Percentiles rank a stretch among this genome's conserved stretches.
phyloP scores from a whole-genome alignment of 2,888 invertebrate species.

The Hydraecia micacea region DNA sequence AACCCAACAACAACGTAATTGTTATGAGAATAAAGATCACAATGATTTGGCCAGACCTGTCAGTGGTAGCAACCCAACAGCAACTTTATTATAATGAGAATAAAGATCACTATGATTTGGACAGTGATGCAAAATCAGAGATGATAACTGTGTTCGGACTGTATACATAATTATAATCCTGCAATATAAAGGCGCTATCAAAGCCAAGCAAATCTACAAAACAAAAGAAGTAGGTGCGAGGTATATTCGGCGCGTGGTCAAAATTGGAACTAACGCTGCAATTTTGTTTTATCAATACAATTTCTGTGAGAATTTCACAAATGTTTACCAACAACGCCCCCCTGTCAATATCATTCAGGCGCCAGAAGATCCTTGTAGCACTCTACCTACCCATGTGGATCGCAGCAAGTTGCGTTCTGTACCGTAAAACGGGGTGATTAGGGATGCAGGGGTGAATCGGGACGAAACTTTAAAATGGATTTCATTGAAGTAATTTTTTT shows the following conservation, averaged over 20 bases:
- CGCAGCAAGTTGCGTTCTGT: neutral
- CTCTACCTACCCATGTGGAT: neutral
- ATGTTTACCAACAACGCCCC: neutral
- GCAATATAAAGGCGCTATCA: neutral
- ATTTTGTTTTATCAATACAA: neutral
- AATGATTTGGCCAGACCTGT: no score
- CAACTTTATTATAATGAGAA: no score
- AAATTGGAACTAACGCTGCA: neutral
- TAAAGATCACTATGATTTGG: no score
- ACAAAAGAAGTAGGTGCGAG: neutral
- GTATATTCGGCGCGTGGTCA: neutral
- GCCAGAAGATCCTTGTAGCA: neutral
- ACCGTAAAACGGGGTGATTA: no score
- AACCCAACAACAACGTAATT: no score
- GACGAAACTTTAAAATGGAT: no score
- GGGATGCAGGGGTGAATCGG: no score
- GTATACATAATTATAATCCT: neutral
- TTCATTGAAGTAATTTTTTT: no score
- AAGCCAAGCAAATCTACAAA: neutral
- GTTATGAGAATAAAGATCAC: no score
- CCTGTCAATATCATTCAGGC: neutral
- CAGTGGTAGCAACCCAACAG: no score
- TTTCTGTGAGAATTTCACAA: neutral
- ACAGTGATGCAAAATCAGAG: neutral
- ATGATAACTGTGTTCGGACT: neutral